Percentiles rank a stretch among this genome's conserved stretches.
These are phyloP conservation scores for Lepisosteus osseus DNA, from an alignment of 2,113 vertebrate species.

Conservation along the genomic window DNA sequence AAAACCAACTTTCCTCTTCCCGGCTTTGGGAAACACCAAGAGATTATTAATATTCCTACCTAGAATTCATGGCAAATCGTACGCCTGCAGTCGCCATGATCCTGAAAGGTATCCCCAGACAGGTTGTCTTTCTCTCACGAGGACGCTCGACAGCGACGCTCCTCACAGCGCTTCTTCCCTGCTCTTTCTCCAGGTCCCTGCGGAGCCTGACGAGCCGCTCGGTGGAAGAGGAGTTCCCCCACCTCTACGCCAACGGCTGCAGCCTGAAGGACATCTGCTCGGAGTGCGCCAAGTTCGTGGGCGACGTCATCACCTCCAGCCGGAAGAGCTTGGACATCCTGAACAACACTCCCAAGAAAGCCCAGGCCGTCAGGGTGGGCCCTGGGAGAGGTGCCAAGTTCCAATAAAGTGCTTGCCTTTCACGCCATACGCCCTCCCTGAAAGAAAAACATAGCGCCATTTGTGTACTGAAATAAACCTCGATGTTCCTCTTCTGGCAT, in stretches of 20 bases:
- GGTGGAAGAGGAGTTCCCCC: constrained; percentile 89
- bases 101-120: too few relatives aligned
- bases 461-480: neutral
- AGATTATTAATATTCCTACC: too few relatives aligned
- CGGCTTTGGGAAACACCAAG: too few relatives aligned
- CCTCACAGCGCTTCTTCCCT: neutral
- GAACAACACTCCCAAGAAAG: constrained; percentile 69
- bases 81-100: too few relatives aligned
- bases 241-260: constrained; percentile 87
- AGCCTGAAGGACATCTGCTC: constrained; percentile 81
- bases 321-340: constrained; percentile 86
- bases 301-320: constrained; percentile 84
- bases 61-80: too few relatives aligned
- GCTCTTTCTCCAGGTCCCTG: constrained; percentile 65
- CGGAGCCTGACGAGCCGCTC: constrained; percentile 70
- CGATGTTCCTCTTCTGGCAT: neutral
- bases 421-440: neutral
- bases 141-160: too few relatives aligned
- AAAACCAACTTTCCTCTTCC: constrained; percentile 1
- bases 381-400: constrained; percentile 41
- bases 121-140: too few relatives aligned
- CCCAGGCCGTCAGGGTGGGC: constrained; percentile 55
- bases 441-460: neutral
- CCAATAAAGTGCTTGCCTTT: constrained; percentile 29
- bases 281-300: constrained; percentile 84